A percentile compares a stretch with the other conserved stretches of the same genome.
These are phyloP conservation scores for Microchrysa polita DNA, from an alignment of 2,888 invertebrate species.

Conservation along the genomic window DNA sequence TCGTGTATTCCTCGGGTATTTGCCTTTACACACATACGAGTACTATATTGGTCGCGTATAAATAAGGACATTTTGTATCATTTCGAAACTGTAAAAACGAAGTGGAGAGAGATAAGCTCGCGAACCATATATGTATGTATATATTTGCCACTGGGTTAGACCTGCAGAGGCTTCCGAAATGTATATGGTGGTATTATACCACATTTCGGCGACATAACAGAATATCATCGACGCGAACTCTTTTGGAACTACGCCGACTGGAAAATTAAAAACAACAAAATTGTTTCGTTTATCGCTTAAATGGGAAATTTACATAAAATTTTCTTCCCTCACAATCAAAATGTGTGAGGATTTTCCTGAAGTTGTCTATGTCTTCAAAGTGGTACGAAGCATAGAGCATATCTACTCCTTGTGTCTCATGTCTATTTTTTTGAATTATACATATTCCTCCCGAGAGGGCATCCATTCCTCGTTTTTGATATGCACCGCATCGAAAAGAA, in stretches of 20 bases:
- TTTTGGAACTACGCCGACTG: constrained; percentile 45
- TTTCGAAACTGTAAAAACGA: constrained; percentile 35
- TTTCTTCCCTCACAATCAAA: constrained; percentile 1
- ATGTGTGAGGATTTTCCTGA: constrained; percentile 4
- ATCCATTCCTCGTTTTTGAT: neutral
- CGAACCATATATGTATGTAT: no score
- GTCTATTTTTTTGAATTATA: neutral
- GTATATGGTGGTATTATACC: no score
- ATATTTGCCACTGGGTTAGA: no score
- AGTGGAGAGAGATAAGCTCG: constrained; percentile 2
- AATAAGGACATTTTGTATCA: constrained; percentile 43
- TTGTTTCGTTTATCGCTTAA: constrained; percentile 47
- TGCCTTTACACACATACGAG: constrained; percentile 16
- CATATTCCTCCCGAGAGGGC: neutral
- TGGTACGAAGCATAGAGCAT: no score
- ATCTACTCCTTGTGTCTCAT: no score
- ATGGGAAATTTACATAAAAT: constrained; percentile 49
- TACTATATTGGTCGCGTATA: constrained; percentile 37
- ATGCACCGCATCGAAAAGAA: neutral
- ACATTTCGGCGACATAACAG: constrained; percentile 2
- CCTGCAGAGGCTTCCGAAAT: constrained; percentile 1
- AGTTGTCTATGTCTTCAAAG: no score
- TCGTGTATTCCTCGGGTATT: constrained; percentile 3
- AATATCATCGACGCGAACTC: constrained; percentile 24
- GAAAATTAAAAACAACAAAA: constrained; percentile 50